Evolutionary conservation across 2,888 invertebrate genomes (phyloP).

Genomic region (Synergus japonicus): DNA sequence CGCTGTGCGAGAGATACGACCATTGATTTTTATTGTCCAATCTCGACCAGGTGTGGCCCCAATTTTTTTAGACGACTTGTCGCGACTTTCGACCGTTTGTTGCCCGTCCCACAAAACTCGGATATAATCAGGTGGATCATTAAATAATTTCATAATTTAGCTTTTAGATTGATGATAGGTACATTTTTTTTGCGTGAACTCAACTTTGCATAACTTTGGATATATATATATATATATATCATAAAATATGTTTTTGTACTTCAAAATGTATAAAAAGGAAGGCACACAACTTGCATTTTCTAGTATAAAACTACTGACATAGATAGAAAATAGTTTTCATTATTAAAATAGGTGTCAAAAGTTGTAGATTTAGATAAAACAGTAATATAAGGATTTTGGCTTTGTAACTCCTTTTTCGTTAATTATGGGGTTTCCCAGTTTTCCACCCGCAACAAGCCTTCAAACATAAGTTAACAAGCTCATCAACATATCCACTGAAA

Average conservation of each 20-base stretch:
- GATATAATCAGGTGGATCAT: slow-evolving; percentile 19
- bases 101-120: not conserved
- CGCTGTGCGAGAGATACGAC: slow-evolving; percentile 1
- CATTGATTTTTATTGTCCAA: slow-evolving; percentile 48
- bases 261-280: too few relatives aligned
- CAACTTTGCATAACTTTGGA: too few relatives aligned
- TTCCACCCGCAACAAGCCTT: not conserved
- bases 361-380: too few relatives aligned
- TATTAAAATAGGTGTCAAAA: too few relatives aligned
- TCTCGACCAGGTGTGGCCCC: slow-evolving; percentile 61
- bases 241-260: too few relatives aligned
- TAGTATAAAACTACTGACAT: too few relatives aligned
- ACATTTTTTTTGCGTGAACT: too few relatives aligned
- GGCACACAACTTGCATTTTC: too few relatives aligned
- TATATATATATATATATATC: too few relatives aligned
- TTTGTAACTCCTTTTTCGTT: not conserved
- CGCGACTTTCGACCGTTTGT: slow-evolving; percentile 30
- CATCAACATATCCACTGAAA: not conserved
- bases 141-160: not conserved
- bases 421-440: not conserved
- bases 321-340: too few relatives aligned
- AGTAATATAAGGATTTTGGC: too few relatives aligned
- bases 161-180: too few relatives aligned
- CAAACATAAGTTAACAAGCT: not conserved
- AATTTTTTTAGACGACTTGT: slow-evolving; percentile 49